Conservation (phyloP, 1,140 invertebrate genomes). For the Gyrodactylus bullatarudis region DNA sequence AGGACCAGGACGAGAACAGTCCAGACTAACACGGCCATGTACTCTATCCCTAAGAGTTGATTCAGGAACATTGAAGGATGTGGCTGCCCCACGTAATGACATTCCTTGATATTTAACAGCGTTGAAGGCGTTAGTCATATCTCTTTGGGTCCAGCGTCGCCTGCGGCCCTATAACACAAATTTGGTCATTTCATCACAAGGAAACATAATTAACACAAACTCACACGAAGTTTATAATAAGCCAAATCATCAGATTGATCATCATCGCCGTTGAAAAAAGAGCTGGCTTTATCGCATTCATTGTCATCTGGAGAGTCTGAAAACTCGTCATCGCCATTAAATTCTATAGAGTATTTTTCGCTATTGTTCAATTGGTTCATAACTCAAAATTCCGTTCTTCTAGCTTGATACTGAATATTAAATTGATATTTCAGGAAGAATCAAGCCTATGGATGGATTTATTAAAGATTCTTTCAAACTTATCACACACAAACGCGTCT, state of each 20-base stretch:
- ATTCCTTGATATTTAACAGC: constrained; percentile 9
- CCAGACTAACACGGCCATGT: constrained; percentile 4
- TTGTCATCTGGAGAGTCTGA: background rate
- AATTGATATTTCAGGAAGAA: too few species aligned
- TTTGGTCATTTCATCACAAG: background rate
- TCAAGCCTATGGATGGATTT: too few species aligned
- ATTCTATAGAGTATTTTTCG: background rate
- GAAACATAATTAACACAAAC: background rate
- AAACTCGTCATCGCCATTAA: background rate
- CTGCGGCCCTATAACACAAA: background rate
- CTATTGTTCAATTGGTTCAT: background rate
- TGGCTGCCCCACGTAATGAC: constrained; percentile 11
- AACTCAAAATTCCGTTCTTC: too few species aligned
- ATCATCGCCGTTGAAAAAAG: background rate
- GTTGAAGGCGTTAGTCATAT: constrained; percentile 11
- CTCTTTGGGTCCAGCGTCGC: constrained; percentile 9
- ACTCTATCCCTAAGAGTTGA: constrained; percentile 10
- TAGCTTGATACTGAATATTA: too few species aligned
- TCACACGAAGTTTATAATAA: background rate
- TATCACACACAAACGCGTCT: background rate
- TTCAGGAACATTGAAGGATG: constrained; percentile 10
- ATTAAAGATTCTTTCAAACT: background rate
- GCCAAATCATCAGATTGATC: background rate
- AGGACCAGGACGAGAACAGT: constrained; percentile 6
- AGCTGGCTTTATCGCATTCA: background rate